Base-by-base conservation (phyloP, 2,888 invertebrate genomes). In the Pandemis corylana region DNA sequence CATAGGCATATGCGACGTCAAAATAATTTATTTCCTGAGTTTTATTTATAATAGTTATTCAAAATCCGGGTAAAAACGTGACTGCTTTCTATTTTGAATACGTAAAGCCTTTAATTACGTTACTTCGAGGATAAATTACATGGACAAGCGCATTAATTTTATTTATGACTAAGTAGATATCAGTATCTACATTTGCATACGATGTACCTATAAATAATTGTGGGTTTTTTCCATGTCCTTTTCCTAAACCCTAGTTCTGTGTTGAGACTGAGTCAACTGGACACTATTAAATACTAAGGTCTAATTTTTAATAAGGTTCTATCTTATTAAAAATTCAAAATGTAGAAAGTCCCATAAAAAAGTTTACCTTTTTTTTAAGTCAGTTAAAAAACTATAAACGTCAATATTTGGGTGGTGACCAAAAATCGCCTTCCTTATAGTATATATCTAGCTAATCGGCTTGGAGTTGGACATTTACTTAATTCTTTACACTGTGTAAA, bases 91-190 rank as follows among this genome's bases (percentile, higher is more conserved):
- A 44, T 65, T 59, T 28, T 46, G 36, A 68, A 65, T 13, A 15
- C 63, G 46, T 56, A 63, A 68, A 63, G 46, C 56, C 46, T 65
- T 68, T 68, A 68, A 64, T 64, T 68, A 73, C 73, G 41, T 59
- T 63, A 56, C n/a, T 42, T 20, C 63, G n/a, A 36, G 61, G 70
- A 66, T 70, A 70, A 66, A 66, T 69, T 41, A 59, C 51, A 41
- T 36, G 6, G 62, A n/a, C 13, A 63, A 20, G 53, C 15, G 63
- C 70, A 71, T 71, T 63, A 71, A 20, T 36, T 62, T 15, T 42
- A 71, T 75, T 62, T 67, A 71, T 56, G 46, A 49, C 67, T 67
- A 20, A 63, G 53, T 71, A 62, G 71, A 71, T 71, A 67, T 63
- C 28, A 10, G 49, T 66, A 74, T 74, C 70, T 28, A 51, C 36